phyloP scores from a whole-genome alignment of 1,140 invertebrate species.

The Melanaphis sacchari region DNA sequence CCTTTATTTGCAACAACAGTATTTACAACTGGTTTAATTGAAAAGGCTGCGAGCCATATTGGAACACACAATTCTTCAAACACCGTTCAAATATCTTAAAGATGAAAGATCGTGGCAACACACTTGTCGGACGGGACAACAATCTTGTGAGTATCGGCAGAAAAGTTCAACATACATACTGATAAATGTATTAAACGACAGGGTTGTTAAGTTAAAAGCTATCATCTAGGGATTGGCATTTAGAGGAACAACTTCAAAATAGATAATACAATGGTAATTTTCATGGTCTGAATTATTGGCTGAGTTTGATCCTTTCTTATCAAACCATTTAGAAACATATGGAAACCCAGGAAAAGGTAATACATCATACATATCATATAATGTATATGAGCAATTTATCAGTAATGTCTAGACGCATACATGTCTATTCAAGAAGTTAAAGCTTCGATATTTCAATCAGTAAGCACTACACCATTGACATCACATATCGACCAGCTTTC shows the following conservation, averaged over 20 bases:
- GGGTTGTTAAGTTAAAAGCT: no score
- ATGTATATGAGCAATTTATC: constrained; percentile 21
- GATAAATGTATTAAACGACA: no score
- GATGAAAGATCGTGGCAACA: not conserved
- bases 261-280: no score
- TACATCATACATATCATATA: constrained; percentile 54
- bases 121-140: not conserved
- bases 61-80: constrained; percentile 12
- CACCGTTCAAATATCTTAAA: constrained; percentile 23
- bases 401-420: not conserved
- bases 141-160: not conserved
- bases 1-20: no score
- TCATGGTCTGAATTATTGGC: no score
- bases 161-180: constrained; percentile 13
- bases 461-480: no score
- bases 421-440: constrained; percentile 10
- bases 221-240: no score
- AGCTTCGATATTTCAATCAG: no score
- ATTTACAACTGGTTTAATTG: constrained; percentile 22
- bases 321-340: not conserved
- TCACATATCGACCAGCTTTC: no score
- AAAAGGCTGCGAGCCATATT: not conserved
- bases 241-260: no score
- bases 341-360: constrained; percentile 21
- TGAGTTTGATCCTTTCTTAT: no score